Base-by-base conservation (phyloP, 92 coral and sea anemone species). In the Pocillopora grandis region DNA sequence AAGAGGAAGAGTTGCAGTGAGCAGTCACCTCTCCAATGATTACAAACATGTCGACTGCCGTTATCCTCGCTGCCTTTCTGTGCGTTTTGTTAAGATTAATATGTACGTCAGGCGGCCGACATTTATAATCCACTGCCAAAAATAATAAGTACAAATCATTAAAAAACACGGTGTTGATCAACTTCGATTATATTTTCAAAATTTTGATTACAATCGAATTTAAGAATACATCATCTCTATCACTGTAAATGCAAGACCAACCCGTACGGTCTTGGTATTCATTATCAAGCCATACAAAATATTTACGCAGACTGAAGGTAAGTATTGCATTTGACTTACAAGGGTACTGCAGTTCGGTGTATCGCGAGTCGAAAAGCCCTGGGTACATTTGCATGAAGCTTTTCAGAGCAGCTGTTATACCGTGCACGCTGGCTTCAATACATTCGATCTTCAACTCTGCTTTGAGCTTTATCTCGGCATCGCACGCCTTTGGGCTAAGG, bases 381-480 rank as follows among this genome's bases (percentile, higher is more conserved):
- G 63, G 76, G 23, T 57, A 62, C 21, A 35, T 74, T 37, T 80
- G 65, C 14, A 88, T 77, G 62, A 90, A 81, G 68, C 79, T 82
- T 56, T 85, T 87, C 23, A 94, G 85, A 48, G 90, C 89, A 61
- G 95, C 92, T 52, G 95, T 89, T 12, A 94, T 78, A 73, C 89
- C 91, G 42, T 94, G 95, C 13, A 91, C 98, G 19, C 90, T 77
- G 14, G 91, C 92, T 81, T 94, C 95, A 18, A 94, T 90, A 66
- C 95, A 94, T 18, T 82, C 89, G n/a, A 94, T 88, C 27, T 66
- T 85, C 58, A 94, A 68, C 64, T 89, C 93, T 20, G 93, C 98
- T 37, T 84, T 78, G 17, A 92, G 84, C 11, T 83, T 76, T 19
- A 87, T 62, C 23, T 89, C 88, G 19, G 65, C 63, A 10, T 80